phyloP scores from a whole-genome alignment of 2,888 invertebrate genomes.

The Clostera curtula region DNA sequence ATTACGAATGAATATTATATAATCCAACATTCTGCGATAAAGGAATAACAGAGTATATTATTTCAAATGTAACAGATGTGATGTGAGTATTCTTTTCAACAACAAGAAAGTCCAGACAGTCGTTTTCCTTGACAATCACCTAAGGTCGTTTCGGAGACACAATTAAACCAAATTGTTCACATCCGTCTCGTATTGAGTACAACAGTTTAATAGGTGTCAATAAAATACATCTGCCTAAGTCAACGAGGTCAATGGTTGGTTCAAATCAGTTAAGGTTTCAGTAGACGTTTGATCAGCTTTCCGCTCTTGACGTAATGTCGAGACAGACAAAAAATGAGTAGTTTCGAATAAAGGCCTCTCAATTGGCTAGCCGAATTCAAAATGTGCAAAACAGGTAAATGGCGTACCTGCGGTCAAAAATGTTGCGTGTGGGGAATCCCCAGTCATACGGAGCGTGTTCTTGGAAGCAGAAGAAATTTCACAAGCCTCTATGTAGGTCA shows the following conservation, averaged over 20 bases:
- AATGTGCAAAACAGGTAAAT: slow-evolving; percentile 28
- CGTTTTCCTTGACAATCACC: slow-evolving; percentile 18
- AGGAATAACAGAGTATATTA: slow-evolving; percentile 7
- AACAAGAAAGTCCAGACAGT: slow-evolving; percentile 13
- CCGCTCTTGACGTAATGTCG: slow-evolving; percentile 3
- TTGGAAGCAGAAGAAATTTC: slow-evolving; percentile 70
- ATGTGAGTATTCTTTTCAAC: not conserved
- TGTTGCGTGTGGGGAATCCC: slow-evolving; percentile 52
- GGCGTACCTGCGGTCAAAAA: slow-evolving; percentile 8
- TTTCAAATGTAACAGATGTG: no score
- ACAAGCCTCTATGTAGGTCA: slow-evolving; percentile 67
- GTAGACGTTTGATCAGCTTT: slow-evolving; percentile 10
- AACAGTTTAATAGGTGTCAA: slow-evolving; percentile 60
- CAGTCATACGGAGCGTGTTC: slow-evolving; percentile 45
- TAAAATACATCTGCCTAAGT: slow-evolving; percentile 57
- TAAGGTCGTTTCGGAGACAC: slow-evolving; percentile 36
- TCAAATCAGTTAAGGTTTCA: slow-evolving; percentile 38
- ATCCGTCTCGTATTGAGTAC: slow-evolving; percentile 61
- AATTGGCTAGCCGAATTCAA: slow-evolving; percentile 5
- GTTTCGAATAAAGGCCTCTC: not conserved
- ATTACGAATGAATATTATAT: slow-evolving; percentile 18
- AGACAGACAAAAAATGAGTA: not conserved
- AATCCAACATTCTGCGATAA: slow-evolving; percentile 12
- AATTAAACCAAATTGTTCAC: slow-evolving; percentile 66
- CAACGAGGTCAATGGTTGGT: slow-evolving; percentile 45